Evolutionary conservation across 2,888 invertebrate genomes (phyloP).

Genomic region (Bugulina stolonifera): DNA sequence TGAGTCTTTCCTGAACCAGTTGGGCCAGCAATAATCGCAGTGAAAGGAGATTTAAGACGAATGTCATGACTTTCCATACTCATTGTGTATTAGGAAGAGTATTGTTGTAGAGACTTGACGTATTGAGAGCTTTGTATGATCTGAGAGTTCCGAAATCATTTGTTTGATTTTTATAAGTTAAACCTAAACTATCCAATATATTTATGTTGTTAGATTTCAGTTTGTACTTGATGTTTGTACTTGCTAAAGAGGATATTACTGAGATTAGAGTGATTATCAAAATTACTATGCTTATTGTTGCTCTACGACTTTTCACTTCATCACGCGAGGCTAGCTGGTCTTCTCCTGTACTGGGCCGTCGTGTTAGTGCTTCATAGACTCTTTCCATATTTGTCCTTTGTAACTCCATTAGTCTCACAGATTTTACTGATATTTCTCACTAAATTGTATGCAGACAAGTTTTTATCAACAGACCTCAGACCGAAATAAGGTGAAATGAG

Average conservation of each 20-base stretch:
- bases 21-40: background rate
- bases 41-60: background rate
- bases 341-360: background rate
- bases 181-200: background rate
- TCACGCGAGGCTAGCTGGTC: background rate
- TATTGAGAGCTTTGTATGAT: no score
- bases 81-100: background rate
- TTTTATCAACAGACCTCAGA: background rate
- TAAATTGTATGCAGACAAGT: background rate
- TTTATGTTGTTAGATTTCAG: background rate
- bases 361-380: background rate
- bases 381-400: background rate
- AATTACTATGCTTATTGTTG: background rate
- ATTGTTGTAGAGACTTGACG: background rate
- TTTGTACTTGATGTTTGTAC: background rate
- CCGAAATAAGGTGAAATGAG: background rate
- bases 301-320: background rate
- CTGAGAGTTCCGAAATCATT: no score
- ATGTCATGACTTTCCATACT: background rate
- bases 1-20: constrained; percentile 5
- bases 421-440: background rate
- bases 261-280: background rate
- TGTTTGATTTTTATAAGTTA: background rate
- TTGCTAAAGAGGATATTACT: background rate
- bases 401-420: background rate